A percentile compares a stretch with the other conserved stretches of the same genome.
phyloP scores from a whole-genome alignment of 2,888 invertebrate genomes.

The Mythimna lalbum region DNA sequence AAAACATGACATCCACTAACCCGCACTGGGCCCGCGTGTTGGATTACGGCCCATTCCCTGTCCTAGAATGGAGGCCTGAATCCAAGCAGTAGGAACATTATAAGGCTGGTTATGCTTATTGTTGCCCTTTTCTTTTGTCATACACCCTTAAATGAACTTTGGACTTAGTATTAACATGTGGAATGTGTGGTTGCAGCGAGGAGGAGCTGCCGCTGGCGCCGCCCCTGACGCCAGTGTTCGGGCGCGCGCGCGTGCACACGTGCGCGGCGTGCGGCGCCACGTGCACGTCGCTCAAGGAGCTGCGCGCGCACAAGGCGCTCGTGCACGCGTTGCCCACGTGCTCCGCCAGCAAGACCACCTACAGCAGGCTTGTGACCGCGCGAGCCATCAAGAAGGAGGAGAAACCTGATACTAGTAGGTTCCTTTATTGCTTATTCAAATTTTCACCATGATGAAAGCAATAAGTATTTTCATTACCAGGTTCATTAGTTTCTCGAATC shows the following conservation, averaged over 20 bases:
- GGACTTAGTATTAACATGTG: constrained; percentile 2
- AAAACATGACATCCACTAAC: too few species aligned
- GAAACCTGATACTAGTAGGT: constrained; percentile 78
- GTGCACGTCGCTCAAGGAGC: constrained; percentile 92
- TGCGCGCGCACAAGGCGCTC: constrained; percentile 91
- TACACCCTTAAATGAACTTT: background rate
- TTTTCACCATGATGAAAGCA: background rate
- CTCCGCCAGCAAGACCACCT: constrained; percentile 72
- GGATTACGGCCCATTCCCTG: too few species aligned
- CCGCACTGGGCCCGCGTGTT: too few species aligned
- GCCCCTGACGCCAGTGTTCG: constrained; percentile 75
- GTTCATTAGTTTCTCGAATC: background rate
- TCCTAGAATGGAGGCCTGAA: too few species aligned
- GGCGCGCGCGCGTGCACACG: constrained; percentile 88
- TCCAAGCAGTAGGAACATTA: too few species aligned
- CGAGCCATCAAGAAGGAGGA: constrained; percentile 87
- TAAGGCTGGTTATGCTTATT: too few species aligned
- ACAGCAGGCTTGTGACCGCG: constrained; percentile 78
- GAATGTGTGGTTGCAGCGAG: constrained; percentile 25
- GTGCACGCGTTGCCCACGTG: constrained; percentile 84
- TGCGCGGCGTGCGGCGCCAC: constrained; percentile 88
- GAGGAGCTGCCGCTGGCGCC: constrained; percentile 28
- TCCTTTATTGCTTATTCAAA: background rate
- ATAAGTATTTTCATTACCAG: background rate
- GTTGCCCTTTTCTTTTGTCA: background rate